phyloP scores from a whole-genome alignment of 1,140 invertebrate species.

The Brachionus koreanus region DNA sequence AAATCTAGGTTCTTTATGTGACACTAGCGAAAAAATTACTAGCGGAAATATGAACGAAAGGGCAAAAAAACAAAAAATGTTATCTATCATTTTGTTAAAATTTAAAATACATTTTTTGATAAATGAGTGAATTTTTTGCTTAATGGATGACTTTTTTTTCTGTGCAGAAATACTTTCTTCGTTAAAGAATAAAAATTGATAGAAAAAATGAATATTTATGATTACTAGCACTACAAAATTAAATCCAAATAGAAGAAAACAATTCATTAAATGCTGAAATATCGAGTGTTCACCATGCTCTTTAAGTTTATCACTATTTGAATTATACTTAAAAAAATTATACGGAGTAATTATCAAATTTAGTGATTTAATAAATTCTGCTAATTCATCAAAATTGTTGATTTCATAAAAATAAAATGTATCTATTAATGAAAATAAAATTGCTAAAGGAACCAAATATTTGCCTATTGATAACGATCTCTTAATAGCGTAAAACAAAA shows the following conservation, averaged over 20 bases:
- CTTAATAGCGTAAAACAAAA: not conserved
- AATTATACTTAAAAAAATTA: conserved; percentile 84
- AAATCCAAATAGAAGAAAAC: conserved; percentile 77
- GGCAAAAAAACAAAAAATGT: conserved; percentile 66
- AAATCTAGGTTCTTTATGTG: conserved; percentile 87
- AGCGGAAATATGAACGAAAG: conserved; percentile 72
- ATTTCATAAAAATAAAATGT: conserved; percentile 48
- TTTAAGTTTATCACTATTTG: conserved; percentile 69
- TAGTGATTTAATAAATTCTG: conserved; percentile 3
- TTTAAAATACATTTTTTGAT: not conserved
- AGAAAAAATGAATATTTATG: conserved; percentile 22
- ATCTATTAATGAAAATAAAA: conserved; percentile 52
- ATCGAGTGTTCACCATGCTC: conserved; percentile 79
- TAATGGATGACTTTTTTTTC: conserved; percentile 55
- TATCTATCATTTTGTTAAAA: conserved; percentile 21
- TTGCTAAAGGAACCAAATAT: conserved; percentile 60
- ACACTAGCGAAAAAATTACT: conserved; percentile 71
- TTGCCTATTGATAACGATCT: conserved; percentile 14
- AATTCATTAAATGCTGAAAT: conserved; percentile 76
- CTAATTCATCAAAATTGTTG: conserved; percentile 28
- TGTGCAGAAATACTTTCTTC: conserved; percentile 62
- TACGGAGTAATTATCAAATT: conserved; percentile 75
- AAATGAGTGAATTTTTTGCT: conserved; percentile 50
- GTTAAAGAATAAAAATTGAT: conserved; percentile 46
- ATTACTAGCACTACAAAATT: conserved; percentile 64